Evolutionary conservation across 2,888 invertebrate species (phyloP).

Genomic region (Arrhopalites spinosus): DNA sequence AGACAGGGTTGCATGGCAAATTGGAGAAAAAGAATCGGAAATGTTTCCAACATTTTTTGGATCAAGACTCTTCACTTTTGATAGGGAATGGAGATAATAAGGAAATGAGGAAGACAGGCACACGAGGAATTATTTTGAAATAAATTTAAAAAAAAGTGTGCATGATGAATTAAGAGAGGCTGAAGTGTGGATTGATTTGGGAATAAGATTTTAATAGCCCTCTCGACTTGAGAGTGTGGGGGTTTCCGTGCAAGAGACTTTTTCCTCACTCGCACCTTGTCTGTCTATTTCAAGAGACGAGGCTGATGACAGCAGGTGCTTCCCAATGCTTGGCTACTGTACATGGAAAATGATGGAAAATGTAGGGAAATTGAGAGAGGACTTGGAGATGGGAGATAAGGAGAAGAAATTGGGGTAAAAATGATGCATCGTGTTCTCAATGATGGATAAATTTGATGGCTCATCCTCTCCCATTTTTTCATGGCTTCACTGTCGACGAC

Average conservation of each 20-base stretch:
- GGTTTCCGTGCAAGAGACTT: not conserved
- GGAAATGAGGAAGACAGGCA: not conserved
- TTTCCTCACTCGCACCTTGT: conserved; percentile 1
- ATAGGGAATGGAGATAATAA: too few species aligned
- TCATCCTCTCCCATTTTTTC: conserved; percentile 9
- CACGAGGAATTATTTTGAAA: not conserved
- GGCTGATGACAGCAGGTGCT: conserved; percentile 21
- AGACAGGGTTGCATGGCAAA: not conserved
- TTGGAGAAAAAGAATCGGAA: not conserved
- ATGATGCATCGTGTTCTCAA: conserved; percentile 9
- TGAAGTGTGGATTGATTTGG: not conserved
- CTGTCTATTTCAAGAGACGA: not conserved
- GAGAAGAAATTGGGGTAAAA: conserved; percentile 20
- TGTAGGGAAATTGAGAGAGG: not conserved
- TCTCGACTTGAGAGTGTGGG: not conserved
- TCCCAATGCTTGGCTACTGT: not conserved
- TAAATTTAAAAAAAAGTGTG: not conserved
- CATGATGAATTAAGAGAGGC: not conserved
- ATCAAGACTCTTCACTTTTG: too few species aligned
- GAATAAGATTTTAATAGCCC: too few species aligned
- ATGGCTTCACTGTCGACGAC: conserved; percentile 11
- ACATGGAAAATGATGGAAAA: conserved; percentile 3
- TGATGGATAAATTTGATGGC: conserved; percentile 33
- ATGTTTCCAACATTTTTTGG: too few species aligned
- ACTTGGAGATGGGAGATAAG: not conserved